Base-by-base conservation (phyloP, 2,888 invertebrate genomes). In the Monoplex corrugatus region DNA sequence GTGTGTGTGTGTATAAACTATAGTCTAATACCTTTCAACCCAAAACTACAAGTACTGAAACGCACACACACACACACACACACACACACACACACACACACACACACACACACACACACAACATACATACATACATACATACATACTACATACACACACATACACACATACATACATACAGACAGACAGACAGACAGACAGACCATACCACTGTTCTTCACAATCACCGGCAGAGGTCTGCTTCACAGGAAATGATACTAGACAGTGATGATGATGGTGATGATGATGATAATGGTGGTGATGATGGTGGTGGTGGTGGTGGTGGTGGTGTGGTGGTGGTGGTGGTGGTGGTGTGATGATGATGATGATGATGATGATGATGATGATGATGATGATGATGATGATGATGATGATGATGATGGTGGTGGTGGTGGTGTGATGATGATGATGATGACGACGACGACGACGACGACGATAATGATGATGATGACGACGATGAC, bases 301-400 rank as follows among this genome's bases (percentile, higher is more conserved):
- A n/a, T n/a, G n/a, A n/a, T n/a, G n/a, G n/a, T n/a, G n/a, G n/a
- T n/a, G n/a, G n/a, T n/a, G n/a, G n/a, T n/a, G n/a, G n/a, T n/a
- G n/a, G n/a, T n/a, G n/a, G n/a, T n/a, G n/a, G n/a, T n/a, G n/a
- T n/a, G n/a, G n/a, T n/a, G n/a, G n/a, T n/a, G n/a, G n/a, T n/a
- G n/a, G n/a, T n/a, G n/a, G n/a, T n/a, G n/a, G n/a, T n/a, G n/a
- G n/a, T n/a, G n/a, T n/a, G n/a, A n/a, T n/a, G n/a, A n/a, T n/a
- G n/a, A n/a, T n/a, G n/a, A n/a, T n/a, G n/a, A n/a, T 57, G 57
- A 23, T 10, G 57, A 57, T 57, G 57, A 57, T 57, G 57, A 57
- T 57, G 57, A 57, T 57, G 57, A 57, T 57, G 57, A 57, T 57
- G 57, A 57, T 57, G 57, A 57, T 57, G 57, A 57, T 57, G 57